These are phyloP conservation scores for Myiagra hebetior DNA, from an alignment of 2,113 vertebrate species.

Conservation along the genomic window DNA sequence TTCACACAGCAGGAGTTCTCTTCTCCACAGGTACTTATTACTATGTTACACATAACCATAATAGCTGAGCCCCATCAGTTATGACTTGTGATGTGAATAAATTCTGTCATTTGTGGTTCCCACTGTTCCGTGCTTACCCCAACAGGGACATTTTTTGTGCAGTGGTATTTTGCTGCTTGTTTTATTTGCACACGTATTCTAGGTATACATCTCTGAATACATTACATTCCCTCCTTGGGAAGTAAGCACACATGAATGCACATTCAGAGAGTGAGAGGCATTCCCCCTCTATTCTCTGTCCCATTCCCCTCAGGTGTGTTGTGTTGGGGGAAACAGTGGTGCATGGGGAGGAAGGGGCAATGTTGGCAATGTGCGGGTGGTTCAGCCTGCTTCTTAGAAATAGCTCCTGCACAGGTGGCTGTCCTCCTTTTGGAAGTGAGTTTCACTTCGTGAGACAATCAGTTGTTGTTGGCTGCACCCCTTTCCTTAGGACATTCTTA, in stretches of 20 bases:
- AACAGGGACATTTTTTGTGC: background rate
- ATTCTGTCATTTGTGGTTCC: background rate
- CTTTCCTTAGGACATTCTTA: background rate
- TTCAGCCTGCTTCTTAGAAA: background rate
- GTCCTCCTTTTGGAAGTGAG: fast-evolving
- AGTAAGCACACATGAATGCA: fast-evolving
- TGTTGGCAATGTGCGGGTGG: background rate
- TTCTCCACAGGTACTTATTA: background rate
- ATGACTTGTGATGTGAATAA: background rate
- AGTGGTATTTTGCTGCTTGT: background rate
- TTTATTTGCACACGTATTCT: background rate
- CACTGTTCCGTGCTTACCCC: background rate
- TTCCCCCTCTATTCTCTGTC: background rate
- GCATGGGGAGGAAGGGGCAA: background rate
- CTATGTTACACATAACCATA: background rate
- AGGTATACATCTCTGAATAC: background rate
- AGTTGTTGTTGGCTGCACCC: background rate
- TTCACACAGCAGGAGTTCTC: background rate
- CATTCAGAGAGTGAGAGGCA: background rate
- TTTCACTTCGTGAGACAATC: background rate
- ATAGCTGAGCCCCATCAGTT: background rate
- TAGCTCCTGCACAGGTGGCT: background rate
- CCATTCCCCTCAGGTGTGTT: background rate
- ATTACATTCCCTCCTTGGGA: background rate
- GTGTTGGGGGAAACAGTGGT: background rate